Evolutionary conservation across 2,888 invertebrate species (phyloP), one percentile per base, ranked within the genome.

Genomic region (Argynnis bischoffii): DNA sequence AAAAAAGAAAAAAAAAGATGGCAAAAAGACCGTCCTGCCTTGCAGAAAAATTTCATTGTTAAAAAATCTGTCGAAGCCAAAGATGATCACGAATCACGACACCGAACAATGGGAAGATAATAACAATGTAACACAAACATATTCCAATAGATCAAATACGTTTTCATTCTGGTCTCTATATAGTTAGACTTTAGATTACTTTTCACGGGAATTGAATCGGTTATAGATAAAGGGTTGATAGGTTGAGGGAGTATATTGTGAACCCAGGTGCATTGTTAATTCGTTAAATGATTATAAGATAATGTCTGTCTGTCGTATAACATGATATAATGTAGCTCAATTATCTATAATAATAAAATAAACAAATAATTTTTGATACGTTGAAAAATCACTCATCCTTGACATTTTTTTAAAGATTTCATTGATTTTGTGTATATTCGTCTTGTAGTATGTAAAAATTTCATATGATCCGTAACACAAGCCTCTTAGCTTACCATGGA

Each of bases 241-340:
- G 46, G 41, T 8, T 35, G 61, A 35, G 61, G 61, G 61, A 61
- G 61, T 53, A 11, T 11, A 61, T 53, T 53, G 51, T 63, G 64
- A 50, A 55, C 55, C 69, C 71, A 67, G 69, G 69, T 71, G 67
- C 66, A 59, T 65, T 72, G 69, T 69, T 66, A 64, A 63, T 70
- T 55, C 59, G 59, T 70, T 68, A 50, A 59, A 67, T 67, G 67
- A 68, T 70, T 68, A 59, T 63, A 50, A 66, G 50, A 57, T 63
- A 60, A 56, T 61, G 51, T 11, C 51, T 0, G 59, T 59, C 31
- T 65, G 48, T 64, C 55, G 63, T 59, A 26, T 26, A 48, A 59
- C 59, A 48, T 59, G 47, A 26, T 48, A 26, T 48, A 41, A 41
- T 41, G 35, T 41, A 59, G 48, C 48, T 59, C 59, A 47, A 59